Evolutionary conservation across 1,140 invertebrate species (phyloP).

Genomic region (Eriocheir sinensis): DNA sequence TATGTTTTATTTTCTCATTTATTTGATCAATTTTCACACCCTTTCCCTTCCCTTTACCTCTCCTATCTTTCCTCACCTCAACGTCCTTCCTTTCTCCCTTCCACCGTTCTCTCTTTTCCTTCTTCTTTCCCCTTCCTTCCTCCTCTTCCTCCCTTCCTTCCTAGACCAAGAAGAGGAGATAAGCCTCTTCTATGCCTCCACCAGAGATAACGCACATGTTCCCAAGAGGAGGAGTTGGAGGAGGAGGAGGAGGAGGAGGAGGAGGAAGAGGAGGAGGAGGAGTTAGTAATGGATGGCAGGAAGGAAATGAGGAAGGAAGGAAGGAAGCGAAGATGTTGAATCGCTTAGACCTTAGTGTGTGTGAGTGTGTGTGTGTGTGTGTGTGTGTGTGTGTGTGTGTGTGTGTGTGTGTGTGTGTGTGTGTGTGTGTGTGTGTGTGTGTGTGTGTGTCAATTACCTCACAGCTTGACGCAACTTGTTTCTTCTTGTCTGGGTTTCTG

Average conservation of each 20-base stretch:
- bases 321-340: not conserved
- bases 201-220: not conserved
- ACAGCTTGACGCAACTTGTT: no score
- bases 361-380: not conserved
- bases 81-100: no score
- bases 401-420: not conserved
- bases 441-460: not conserved
- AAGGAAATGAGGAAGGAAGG: not conserved
- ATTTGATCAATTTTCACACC: not conserved
- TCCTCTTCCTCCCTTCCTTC: no score
- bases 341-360: not conserved
- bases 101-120: no score
- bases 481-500: not conserved
- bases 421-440: not conserved
- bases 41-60: not conserved
- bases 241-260: constrained; percentile 19
- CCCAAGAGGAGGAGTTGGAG: not conserved
- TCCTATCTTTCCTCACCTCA: no score
- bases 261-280: not conserved
- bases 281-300: not conserved
- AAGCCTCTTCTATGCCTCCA: not conserved
- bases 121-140: no score
- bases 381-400: not conserved
- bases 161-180: not conserved
- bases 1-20: not conserved